Evolutionary conservation across 2,888 invertebrate species (phyloP).

Genomic region (Onchidella celtica): DNA sequence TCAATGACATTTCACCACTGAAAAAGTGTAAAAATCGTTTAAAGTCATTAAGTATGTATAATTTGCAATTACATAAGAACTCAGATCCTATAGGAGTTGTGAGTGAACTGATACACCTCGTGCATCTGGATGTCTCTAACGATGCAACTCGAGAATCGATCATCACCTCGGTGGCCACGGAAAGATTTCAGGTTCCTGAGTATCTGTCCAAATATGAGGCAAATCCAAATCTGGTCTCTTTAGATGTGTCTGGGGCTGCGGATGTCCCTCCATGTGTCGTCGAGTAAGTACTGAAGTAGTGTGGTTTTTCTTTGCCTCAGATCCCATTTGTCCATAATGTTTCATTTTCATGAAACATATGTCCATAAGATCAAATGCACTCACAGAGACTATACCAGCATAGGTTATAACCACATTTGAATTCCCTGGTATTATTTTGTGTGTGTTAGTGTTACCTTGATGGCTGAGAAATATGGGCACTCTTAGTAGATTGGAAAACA

Average conservation of each 20-base stretch:
- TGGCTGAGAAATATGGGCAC: too few species aligned
- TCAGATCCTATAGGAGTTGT: constrained; percentile 81
- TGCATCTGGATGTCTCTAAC: constrained; percentile 84
- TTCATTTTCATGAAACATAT: too few species aligned
- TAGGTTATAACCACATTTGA: too few species aligned
- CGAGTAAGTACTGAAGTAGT: constrained; percentile 37
- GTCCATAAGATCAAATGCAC: too few species aligned
- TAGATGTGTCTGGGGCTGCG: constrained; percentile 86
- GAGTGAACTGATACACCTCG: constrained; percentile 82
- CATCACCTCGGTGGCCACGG: constrained; percentile 80
- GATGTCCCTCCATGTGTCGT: constrained; percentile 78
- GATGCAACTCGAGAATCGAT: constrained; percentile 81
- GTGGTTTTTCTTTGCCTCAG: too few species aligned
- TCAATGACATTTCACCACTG: constrained; percentile 85
- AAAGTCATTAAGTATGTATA: constrained; percentile 84
- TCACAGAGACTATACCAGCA: too few species aligned
- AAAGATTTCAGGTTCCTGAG: constrained; percentile 67
- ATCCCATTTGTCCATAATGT: too few species aligned
- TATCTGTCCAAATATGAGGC: constrained; percentile 68
- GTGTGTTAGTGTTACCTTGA: too few species aligned
- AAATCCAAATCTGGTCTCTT: constrained; percentile 83
- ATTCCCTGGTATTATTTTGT: too few species aligned
- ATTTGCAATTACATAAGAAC: constrained; percentile 80
- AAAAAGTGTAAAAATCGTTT: constrained; percentile 83
- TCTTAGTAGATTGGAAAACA: too few species aligned